phyloP scores from a whole-genome alignment of 1,140 invertebrate genomes.

The Phocides pigmalion region DNA sequence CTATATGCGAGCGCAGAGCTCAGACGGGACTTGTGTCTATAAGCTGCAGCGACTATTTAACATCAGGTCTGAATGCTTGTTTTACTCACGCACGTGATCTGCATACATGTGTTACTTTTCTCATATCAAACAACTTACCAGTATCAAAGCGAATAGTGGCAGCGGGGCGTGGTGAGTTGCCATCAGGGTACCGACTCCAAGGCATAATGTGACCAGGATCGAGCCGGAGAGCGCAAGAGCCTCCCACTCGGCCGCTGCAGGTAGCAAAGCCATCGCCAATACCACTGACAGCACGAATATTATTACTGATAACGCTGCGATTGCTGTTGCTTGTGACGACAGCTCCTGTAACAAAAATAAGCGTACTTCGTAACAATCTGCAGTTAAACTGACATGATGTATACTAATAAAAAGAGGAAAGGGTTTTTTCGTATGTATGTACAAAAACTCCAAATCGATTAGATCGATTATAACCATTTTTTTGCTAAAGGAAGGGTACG shows the following conservation, averaged over 20 bases:
- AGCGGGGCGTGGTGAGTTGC: conserved; percentile 85
- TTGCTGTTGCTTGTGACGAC: conserved; percentile 69
- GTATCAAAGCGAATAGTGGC: conserved; percentile 86
- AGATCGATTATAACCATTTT: no score
- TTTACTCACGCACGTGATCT: no score
- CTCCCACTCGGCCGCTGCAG: conserved; percentile 83
- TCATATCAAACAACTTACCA: conserved; percentile 72
- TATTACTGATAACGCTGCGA: conserved; percentile 79
- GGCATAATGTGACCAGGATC: conserved; percentile 74
- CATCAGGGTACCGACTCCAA: conserved; percentile 81
- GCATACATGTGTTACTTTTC: not conserved
- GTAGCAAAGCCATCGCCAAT: conserved; percentile 80
- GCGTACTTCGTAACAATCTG: no score
- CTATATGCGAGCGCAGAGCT: no score
- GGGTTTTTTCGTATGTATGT: no score
- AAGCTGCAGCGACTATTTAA: no score
- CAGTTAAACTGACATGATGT: no score
- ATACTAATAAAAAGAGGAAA: no score
- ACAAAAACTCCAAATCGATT: no score
- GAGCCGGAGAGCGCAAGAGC: conserved; percentile 82
- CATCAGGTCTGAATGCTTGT: no score
- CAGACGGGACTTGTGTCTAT: no score
- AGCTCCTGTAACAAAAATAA: conserved; percentile 80
- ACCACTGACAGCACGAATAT: conserved; percentile 77
- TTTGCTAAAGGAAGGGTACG: no score